Percentiles rank a stretch among this genome's conserved stretches.
phyloP scores from a whole-genome alignment of 2,888 invertebrate genomes.

The Sycophila texana region DNA sequence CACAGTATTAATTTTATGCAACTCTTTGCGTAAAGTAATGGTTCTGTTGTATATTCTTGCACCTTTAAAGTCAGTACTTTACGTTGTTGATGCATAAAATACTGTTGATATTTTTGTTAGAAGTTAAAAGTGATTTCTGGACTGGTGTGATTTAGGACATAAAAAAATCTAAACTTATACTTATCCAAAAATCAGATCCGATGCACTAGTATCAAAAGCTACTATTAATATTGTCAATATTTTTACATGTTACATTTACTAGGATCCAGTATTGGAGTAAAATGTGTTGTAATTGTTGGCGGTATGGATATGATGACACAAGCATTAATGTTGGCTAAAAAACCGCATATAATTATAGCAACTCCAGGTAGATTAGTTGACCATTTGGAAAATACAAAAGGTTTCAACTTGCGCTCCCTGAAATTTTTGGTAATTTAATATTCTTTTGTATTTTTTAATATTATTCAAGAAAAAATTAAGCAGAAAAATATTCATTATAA shows the following conservation, averaged over 20 bases:
- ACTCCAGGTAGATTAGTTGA: conserved; percentile 97
- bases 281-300: conserved; percentile 97
- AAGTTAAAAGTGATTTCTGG: no score
- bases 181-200: no score
- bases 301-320: conserved; percentile 99
- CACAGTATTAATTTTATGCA: no score
- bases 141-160: no score
- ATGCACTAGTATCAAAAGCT: no score
- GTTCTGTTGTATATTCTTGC: no score
- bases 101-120: no score
- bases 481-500: conserved; percentile 8
- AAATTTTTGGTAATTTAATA: conserved; percentile 85
- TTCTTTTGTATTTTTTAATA: conserved; percentile 11
- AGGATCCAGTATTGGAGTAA: conserved; percentile 94
- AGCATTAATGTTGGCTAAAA: conserved; percentile 91
- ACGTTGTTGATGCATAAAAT: no score
- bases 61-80: no score
- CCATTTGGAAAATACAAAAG: conserved; percentile 98
- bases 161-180: no score
- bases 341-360: conserved; percentile 97
- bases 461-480: not conserved
- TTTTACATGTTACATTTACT: conserved; percentile 42
- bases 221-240: not conserved
- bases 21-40: no score
- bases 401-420: conserved; percentile 92